Percentiles rank a stretch among this genome's conserved stretches.
phyloP scores from a whole-genome alignment of 2,797 vertebrate genomes.

The Spheniscus humboldti region DNA sequence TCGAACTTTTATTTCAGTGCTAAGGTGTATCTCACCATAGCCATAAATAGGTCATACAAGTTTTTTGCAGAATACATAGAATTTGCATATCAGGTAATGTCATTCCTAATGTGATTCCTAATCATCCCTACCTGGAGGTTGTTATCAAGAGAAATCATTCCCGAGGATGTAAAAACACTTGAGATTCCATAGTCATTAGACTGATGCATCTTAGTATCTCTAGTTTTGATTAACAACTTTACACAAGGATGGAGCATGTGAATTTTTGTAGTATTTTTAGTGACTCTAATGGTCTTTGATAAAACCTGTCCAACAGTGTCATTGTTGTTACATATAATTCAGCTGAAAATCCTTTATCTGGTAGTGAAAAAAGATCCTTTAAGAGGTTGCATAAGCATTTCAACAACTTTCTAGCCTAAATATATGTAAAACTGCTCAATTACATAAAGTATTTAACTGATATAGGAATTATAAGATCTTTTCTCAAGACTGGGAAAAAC shows the following conservation, averaged over 20 bases:
- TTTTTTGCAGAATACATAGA: not conserved
- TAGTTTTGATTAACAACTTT: not conserved
- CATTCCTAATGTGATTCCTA: not conserved
- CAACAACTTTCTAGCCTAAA: not conserved
- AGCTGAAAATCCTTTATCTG: not conserved
- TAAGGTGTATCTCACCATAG: not conserved
- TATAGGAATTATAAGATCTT: not conserved
- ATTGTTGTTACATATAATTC: conserved; percentile 1
- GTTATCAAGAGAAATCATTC: not conserved
- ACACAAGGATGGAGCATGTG: not conserved
- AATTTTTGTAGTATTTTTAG: conserved; percentile 41
- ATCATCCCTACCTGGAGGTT: not conserved
- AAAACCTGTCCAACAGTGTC: conserved; percentile 12
- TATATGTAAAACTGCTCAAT: not conserved
- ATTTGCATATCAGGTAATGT: not conserved
- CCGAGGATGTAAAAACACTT: not conserved
- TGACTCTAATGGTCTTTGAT: not conserved
- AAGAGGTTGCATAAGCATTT: not conserved
- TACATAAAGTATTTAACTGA: not conserved
- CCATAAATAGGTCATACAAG: not conserved
- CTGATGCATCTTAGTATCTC: not conserved
- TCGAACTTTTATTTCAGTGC: not conserved
- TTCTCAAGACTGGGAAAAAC: not conserved
- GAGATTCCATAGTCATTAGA: not conserved
- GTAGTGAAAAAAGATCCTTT: not conserved